Evolutionary conservation across 2,888 invertebrate species (phyloP), one percentile per base, ranked within the genome.

Genomic region (Allophyes oxyacanthae): DNA sequence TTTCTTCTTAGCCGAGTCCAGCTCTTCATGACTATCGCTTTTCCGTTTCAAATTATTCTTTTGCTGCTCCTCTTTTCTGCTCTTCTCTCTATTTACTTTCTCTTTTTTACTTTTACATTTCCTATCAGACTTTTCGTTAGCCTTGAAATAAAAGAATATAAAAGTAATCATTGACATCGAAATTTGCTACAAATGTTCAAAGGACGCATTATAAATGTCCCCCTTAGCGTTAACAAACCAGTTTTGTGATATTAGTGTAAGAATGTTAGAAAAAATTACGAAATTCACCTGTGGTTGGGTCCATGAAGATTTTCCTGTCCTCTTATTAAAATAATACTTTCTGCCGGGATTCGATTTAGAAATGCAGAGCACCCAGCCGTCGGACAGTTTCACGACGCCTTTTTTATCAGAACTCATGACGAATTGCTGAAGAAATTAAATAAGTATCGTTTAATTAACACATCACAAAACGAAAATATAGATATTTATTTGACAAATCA

Each of bases 251-350:
- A 56, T 28, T 49, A 50, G 43, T 45, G 43, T 30, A 40, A 10
- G 15, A 40, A 41, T 43, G 20, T 34, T 20, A 4, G 37, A 56
- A 73, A 69, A 71, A 82, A 76, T 77, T 81, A 79, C 69, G 80
- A 85, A 84, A 86, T 82, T 82, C 82, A 93, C 94, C 89, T 87
- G 86, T 52, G 94, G 93, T 83, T 88, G 81, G 30, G 88, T 87
- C 94, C 94, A 94, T 62, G 89, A 91, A 59, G 94, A 93, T 79
- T 88, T 90, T 63, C 93, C 93, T 49, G 91, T 93, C 84, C 86
- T 92, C 72, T 81, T 90, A 72, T 94, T 91, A 75, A 93, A 94
- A 85, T 87, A 94, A 82, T 93, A 94, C 72, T 88, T 90, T 76
- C 90, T 88, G 6, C 91, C 92, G 14, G 89, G 89, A 68, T 82